These are phyloP conservation scores for Agrilus biguttatus DNA, from an alignment of 2,888 invertebrate species.

Conservation along the genomic window DNA sequence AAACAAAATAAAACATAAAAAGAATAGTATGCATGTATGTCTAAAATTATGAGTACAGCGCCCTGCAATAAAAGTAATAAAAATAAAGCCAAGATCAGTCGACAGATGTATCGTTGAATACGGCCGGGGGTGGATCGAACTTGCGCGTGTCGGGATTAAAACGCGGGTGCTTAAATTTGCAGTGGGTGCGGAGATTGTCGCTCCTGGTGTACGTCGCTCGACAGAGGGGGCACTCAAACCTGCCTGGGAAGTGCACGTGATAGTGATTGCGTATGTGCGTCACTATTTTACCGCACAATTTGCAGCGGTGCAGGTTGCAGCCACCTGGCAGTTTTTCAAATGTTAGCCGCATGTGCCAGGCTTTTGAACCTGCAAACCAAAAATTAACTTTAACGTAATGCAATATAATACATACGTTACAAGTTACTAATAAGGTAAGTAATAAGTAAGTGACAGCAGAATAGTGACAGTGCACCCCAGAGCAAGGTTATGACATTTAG, in stretches of 20 bases:
- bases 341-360: conserved; percentile 90
- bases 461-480: conserved; percentile 34
- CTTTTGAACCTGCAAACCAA: conserved; percentile 75
- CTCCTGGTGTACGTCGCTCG: conserved; percentile 84
- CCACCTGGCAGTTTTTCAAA: conserved; percentile 87
- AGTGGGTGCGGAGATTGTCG: conserved; percentile 84
- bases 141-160: conserved; percentile 78
- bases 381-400: conserved; percentile 14
- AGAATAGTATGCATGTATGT: not conserved
- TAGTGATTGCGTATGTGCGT: conserved; percentile 90
- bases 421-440: conserved; percentile 13
- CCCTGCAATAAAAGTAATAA: conserved; percentile 27
- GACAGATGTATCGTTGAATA: conserved; percentile 38
- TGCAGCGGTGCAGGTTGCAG: conserved; percentile 86
- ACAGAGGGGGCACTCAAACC: conserved; percentile 84
- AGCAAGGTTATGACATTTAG: conserved; percentile 19
- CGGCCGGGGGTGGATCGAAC: conserved; percentile 56
- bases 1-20: too few species aligned
- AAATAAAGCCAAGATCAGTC: conserved; percentile 33
- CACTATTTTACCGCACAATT: conserved; percentile 88
- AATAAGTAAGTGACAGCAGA: conserved; percentile 23
- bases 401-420: not conserved
- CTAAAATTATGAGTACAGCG: conserved; percentile 22
- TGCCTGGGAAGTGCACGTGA: conserved; percentile 86
- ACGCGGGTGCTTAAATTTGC: conserved; percentile 84